Conservation (phyloP, 1,140 invertebrate genomes). For the Trachymyrmex septentrionalis region DNA sequence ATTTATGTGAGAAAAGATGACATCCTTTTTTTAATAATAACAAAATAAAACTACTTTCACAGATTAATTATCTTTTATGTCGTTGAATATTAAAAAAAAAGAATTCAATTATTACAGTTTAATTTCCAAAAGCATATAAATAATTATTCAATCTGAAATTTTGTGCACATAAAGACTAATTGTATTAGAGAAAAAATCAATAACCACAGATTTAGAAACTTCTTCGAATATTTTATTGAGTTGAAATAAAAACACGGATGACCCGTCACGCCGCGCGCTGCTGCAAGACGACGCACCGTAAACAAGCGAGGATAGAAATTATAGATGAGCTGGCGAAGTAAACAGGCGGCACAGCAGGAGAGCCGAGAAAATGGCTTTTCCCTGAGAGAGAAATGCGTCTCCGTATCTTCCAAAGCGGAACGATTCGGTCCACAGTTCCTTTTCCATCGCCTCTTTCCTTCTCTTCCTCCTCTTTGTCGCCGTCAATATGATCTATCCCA, state of each 20-base stretch:
- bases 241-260: slow-evolving; percentile 42
- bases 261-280: background rate
- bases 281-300: slow-evolving; percentile 42
- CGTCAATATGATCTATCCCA: slow-evolving; percentile 25
- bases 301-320: slow-evolving; percentile 68
- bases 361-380: slow-evolving; percentile 70
- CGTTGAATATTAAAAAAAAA: background rate
- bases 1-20: background rate
- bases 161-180: background rate
- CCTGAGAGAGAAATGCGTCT: slow-evolving; percentile 64
- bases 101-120: background rate
- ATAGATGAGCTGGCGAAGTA: slow-evolving; percentile 65
- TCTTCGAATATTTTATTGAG: background rate
- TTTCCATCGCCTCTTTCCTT: slow-evolving; percentile 34
- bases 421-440: slow-evolving; percentile 35
- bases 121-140: background rate
- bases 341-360: slow-evolving; percentile 62
- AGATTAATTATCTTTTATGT: background rate
- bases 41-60: background rate
- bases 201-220: background rate
- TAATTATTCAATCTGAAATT: background rate
- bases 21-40: background rate
- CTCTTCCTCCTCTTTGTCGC: background rate
- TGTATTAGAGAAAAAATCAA: background rate
- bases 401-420: slow-evolving; percentile 66